phyloP scores from a whole-genome alignment of 2,113 vertebrate genomes.

The Cettia cetti region DNA sequence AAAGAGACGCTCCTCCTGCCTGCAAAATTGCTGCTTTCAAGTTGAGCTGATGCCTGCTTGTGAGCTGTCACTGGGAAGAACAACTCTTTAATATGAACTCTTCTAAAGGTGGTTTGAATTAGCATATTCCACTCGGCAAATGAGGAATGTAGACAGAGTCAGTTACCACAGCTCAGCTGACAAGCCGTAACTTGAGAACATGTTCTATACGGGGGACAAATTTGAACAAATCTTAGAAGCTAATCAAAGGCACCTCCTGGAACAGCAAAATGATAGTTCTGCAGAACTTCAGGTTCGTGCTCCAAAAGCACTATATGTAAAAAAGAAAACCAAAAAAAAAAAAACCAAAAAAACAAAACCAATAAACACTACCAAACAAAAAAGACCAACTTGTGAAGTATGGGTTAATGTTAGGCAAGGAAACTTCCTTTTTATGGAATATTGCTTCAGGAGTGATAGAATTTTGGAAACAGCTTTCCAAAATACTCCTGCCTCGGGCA shows the following conservation, averaged over 20 bases:
- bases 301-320: background rate
- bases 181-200: background rate
- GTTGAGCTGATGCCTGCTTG: background rate
- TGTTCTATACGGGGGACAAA: background rate
- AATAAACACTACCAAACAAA: background rate
- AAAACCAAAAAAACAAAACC: fast-evolving
- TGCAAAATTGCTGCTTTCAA: background rate
- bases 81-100: background rate
- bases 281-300: background rate
- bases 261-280: background rate
- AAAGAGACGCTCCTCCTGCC: background rate
- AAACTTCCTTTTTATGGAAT: background rate
- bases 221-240: conserved; percentile 8
- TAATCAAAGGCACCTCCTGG: background rate
- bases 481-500: background rate
- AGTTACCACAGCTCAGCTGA: conserved; percentile 30
- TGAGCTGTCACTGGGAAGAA: background rate
- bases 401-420: background rate
- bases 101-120: conserved; percentile 21
- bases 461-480: conserved; percentile 5
- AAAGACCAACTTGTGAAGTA: background rate
- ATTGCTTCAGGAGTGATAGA: background rate
- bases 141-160: background rate
- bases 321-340: background rate
- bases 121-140: background rate